Base-by-base conservation (phyloP, 1,140 invertebrate genomes). In the Wasmannia auropunctata region DNA sequence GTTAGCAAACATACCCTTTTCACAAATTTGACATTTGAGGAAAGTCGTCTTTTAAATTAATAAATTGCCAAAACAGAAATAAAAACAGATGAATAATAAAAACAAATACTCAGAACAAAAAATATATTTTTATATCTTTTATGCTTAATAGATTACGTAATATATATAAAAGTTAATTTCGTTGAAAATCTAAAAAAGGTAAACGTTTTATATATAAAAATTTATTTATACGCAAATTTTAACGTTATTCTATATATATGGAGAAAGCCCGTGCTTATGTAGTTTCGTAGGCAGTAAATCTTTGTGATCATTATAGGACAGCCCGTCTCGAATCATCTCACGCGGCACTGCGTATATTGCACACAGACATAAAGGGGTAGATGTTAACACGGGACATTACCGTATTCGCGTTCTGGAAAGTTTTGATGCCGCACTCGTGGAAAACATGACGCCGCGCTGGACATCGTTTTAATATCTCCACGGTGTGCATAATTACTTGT, bases 391-490 rank as follows among this genome's bases (percentile, higher is more conserved):
- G 14, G 14, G 3, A 62, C 14, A 37, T 74, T 74, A 56, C 28
- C 28, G 40, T 65, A 54, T 54, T 54, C 22, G 63, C 34, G 10
- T 56, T 3, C 16, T 54, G 10, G 22, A 43, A 81, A 80, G 77
- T 81, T 81, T 70, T n/a, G 31, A 69, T 28, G 65, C 22, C 11
- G 49, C 22, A 37, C 6, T 40, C 65, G 22, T 37, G 51, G 63
- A 58, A 72, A 81, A 81, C 34, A 31, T 49, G 43, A 69, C 5
- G 25, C 34, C 49, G 34, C 6, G 28, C 22, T 49, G 34, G 63
- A 72, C 79, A 58, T 72, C 34, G 65, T 81, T 81, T 81, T 81
- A 81, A 81, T 81, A 81, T 72, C 65, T 81, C 79, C 8, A 70
- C 25, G 49, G 34, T 11, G 51, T 25, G n/a, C 65, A 81, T 81